These are phyloP conservation scores for Drosophila persimilis DNA, from an alignment of 1,140 invertebrate species.

Conservation along the genomic window DNA sequence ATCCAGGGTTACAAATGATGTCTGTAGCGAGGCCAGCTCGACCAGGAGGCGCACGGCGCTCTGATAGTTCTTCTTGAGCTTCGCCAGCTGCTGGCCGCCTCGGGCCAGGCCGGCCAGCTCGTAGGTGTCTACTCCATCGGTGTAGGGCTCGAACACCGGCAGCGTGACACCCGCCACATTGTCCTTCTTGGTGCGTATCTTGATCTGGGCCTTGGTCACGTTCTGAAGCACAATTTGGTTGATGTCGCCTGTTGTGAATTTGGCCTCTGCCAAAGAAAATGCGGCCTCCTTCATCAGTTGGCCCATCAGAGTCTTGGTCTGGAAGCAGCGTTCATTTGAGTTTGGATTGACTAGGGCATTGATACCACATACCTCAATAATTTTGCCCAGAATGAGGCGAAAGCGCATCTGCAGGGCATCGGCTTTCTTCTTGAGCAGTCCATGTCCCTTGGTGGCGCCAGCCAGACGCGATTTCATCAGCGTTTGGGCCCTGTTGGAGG, in stretches of 20 bases:
- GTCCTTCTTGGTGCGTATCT: constrained; percentile 99
- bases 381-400: constrained; percentile 97
- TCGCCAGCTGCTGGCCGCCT: constrained; percentile 96
- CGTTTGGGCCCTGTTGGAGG: constrained; percentile 87
- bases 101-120: constrained; percentile 96
- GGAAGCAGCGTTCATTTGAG: constrained; percentile 86
- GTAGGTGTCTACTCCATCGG: constrained; percentile 96
- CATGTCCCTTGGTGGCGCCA: constrained; percentile 99
- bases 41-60: constrained; percentile 96
- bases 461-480: constrained; percentile 94
- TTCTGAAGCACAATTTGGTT: constrained; percentile 99
- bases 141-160: constrained; percentile 97
- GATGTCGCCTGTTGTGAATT: constrained; percentile 99
- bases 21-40: constrained; percentile 97
- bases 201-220: constrained; percentile 99
- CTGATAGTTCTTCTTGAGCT: constrained; percentile 98
- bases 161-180: constrained; percentile 99
- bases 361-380: constrained; percentile 93
- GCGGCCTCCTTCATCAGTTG: constrained; percentile 99
- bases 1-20: constrained; percentile 97
- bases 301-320: constrained; percentile 98
- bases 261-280: constrained; percentile 99
- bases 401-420: constrained; percentile 99
- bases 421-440: constrained; percentile 99
- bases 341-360: neutral